Base-by-base conservation (phyloP, 2,113 vertebrate genomes). In the Stigmatopora nigra region DNA sequence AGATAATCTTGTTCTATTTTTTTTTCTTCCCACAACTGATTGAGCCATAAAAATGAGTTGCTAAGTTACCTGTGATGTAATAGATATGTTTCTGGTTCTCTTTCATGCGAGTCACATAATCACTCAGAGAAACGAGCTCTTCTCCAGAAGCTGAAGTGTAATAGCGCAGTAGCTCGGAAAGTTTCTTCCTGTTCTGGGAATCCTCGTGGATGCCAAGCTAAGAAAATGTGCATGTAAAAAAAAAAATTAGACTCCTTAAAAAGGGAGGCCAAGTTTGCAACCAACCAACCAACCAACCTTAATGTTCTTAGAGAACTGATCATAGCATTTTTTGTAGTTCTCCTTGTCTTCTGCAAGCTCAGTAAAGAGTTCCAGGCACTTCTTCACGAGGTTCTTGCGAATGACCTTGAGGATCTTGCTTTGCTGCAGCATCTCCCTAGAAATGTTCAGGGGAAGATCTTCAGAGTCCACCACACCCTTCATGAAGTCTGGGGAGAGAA, bases 371-470 rank as follows among this genome's bases (percentile, higher is more conserved):
- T 99, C 97, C 19, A 99, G 62, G 70, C 94, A 97, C 77, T 99
- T 99, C 84, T 99, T 99, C 45, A 99, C 96, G 75, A 99, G 84
- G 72, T 99, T 98, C 86, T 99, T 99, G 57, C 96, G 86, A 61
- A 99, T 98, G 5, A 99, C 97, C 60, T 99, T 98, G 72, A 99
- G 81, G 73, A 98, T 98, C 79, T 99, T 99, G 88, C 97, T 99
- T 64, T 99, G 97, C 65, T 99, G 97, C 69, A 95, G 81, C 93
- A 94, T 98, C 86, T 99, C 96, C 86, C 95, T 92, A 64, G 95
- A 98, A 84, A 98, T 99, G 38, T 98, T 99, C 58, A 99, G 88
- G 38, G 97, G 97, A 0, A 99, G 88, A 70, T 99, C 97, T 75
- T 99, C 96, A 4, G 96, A 99, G 78, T 99, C 96, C 56, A 99